Base-by-base conservation (phyloP, 2,888 invertebrate species). In the Yponomeuta sedellus region DNA sequence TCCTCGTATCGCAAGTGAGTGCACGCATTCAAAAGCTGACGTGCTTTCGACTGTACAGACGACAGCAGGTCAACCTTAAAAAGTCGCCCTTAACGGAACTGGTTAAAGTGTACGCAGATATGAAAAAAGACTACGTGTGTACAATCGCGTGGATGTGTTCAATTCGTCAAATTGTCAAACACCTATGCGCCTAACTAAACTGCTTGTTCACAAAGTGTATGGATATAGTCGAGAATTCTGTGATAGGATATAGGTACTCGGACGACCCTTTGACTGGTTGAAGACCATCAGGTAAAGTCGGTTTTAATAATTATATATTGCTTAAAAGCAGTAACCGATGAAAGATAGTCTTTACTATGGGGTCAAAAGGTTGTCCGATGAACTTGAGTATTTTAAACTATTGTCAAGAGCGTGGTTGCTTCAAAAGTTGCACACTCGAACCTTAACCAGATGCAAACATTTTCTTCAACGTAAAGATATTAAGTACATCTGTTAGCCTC, bases 181-280 rank as follows among this genome's bases (percentile, higher is more conserved):
- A 59, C 25, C 12, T 59, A 22, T 20, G 20, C 25, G 20, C 20
- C 59, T 22, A 59, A 25, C 19, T 59, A 59, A 59, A 20, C 12
- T 59, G 59, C 59, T 59, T 59, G 59, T 59, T 59, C 59, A 59
- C 25, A 22, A 52, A 59, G 20, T 52, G 52, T 52, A 64, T 40
- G n/a, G 64, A 63, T 44, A 64, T 8, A 52, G 12, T 52, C 16
- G 44, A 44, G 40, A n/a, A 10, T 52, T 19, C 44, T 64, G 64
- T 64, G 64, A 64, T 64, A 64, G 64, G 64, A 63, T 63, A 63
- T 39, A 34, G 34, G 34, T 34, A 34, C 34, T 34, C 34, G 34
- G 4, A 28, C 25, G 20, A 61, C 61, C 12, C 10, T 34, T 34
- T 62, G 28, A n/a, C 34, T n/a, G 28, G 34, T 34, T 34, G 6